Percentiles rank a stretch among this genome's conserved stretches.
Conservation (phyloP, 1,140 invertebrate species). For the Sarcophaga peregrina region DNA sequence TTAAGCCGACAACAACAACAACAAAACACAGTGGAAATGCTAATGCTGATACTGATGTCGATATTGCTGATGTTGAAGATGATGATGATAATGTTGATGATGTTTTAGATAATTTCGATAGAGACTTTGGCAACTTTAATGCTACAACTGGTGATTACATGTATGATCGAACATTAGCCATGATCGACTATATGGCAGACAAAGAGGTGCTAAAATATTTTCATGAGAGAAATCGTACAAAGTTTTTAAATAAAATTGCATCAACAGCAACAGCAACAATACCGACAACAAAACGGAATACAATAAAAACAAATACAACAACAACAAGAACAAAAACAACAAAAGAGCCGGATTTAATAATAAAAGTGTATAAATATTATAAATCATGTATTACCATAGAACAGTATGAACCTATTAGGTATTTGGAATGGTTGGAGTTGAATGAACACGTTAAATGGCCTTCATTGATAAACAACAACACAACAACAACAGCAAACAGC, state of each 20-base stretch:
- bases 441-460: conserved; percentile 21
- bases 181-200: conserved; percentile 18
- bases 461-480: neutral
- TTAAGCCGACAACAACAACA: neutral
- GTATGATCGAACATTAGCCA: neutral
- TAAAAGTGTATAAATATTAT: conserved; percentile 26
- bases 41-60: neutral
- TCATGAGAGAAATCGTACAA: neutral
- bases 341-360: conserved; percentile 19
- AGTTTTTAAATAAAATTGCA: neutral
- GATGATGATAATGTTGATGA: neutral
- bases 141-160: too few species aligned
- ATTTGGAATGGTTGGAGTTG: conserved; percentile 21
- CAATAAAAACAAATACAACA: neutral
- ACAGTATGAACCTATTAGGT: conserved; percentile 22
- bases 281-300: neutral
- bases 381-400: conserved; percentile 19
- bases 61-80: neutral
- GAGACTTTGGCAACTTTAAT: neutral
- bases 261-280: neutral
- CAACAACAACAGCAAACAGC: conserved; percentile 3
- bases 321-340: neutral
- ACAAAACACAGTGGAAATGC: neutral
- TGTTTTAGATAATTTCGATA: neutral
- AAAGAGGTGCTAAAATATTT: conserved; percentile 6